phyloP scores from a whole-genome alignment of 2,113 vertebrate species.

The Ceuthmochares aereus region DNA sequence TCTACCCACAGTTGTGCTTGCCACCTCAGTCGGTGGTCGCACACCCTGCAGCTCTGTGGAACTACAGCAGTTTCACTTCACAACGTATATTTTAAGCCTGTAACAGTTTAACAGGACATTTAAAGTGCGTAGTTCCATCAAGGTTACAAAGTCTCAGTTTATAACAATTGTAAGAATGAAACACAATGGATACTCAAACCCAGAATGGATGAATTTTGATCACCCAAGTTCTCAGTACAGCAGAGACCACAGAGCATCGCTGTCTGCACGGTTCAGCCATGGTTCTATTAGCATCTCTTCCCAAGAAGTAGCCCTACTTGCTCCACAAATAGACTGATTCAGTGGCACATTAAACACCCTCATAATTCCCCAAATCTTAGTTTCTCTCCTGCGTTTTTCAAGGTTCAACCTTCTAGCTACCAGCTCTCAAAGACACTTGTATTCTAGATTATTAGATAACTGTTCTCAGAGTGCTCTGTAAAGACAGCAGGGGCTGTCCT shows the following conservation, averaged over 20 bases:
- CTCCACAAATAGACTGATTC: not conserved
- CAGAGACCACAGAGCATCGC: not conserved
- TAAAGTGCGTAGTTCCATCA: not conserved
- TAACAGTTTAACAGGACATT: fast-evolving
- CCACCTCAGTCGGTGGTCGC: not conserved
- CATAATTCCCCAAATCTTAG: not conserved
- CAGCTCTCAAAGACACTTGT: not conserved
- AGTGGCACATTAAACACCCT: not conserved
- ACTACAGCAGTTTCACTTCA: not conserved
- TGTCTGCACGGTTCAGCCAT: not conserved
- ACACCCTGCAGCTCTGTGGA: not conserved
- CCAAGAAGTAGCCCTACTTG: not conserved
- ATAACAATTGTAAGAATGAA: not conserved
- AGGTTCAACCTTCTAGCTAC: not conserved
- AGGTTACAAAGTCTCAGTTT: not conserved
- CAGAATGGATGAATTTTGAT: not conserved
- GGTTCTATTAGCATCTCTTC: fast-evolving
- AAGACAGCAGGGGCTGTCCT: not conserved
- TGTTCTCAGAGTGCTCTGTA: too few relatives aligned
- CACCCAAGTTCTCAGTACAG: not conserved
- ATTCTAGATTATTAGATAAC: not conserved
- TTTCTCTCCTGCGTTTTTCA: not conserved
- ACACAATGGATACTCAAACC: not conserved
- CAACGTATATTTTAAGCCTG: not conserved
- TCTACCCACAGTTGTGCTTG: not conserved